phyloP scores from a whole-genome alignment of 2,113 vertebrate species.

The Syngnathoides biaculeatus region DNA sequence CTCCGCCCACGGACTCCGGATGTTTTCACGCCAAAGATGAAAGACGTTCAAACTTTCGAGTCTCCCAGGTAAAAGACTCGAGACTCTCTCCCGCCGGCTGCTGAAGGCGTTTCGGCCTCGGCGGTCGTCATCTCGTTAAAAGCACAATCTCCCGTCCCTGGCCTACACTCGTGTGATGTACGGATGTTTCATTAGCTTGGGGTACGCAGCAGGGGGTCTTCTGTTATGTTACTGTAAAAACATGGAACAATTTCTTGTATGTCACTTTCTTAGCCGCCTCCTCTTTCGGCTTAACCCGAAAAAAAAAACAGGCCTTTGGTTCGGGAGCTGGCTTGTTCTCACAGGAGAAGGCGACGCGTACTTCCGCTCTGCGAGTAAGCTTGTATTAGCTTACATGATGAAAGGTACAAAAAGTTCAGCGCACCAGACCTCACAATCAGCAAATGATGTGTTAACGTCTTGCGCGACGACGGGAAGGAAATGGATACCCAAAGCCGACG shows the following conservation, averaged over 20 bases:
- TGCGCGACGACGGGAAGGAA: conserved; percentile 9
- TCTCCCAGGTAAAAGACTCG: not conserved
- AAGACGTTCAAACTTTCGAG: not conserved
- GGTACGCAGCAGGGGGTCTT: conserved; percentile 18
- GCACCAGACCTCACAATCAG: conserved; percentile 38
- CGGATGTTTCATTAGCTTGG: conserved; percentile 31
- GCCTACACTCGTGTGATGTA: not conserved
- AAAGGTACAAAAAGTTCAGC: conserved; percentile 41
- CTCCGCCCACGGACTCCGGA: not conserved
- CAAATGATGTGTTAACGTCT: conserved; percentile 34
- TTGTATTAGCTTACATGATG: conserved; percentile 22
- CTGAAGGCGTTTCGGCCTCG: not conserved
- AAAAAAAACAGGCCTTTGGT: conserved; percentile 33
- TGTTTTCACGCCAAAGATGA: not conserved
- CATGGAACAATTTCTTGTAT: conserved; percentile 40
- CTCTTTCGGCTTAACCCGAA: conserved; percentile 30
- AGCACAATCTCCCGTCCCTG: not conserved
- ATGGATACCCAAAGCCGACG: not conserved
- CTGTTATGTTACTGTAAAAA: conserved; percentile 44
- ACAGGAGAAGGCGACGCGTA: conserved; percentile 32
- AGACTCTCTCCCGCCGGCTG: not conserved
- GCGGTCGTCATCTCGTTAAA: conserved; percentile 1
- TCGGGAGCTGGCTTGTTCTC: conserved; percentile 34
- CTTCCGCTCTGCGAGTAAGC: conserved; percentile 30
- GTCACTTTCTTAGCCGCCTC: conserved; percentile 30